Percentiles rank a stretch among this genome's conserved stretches.
phyloP scores from a whole-genome alignment of 2,888 invertebrate genomes.

The Microplitis deprimator region DNA sequence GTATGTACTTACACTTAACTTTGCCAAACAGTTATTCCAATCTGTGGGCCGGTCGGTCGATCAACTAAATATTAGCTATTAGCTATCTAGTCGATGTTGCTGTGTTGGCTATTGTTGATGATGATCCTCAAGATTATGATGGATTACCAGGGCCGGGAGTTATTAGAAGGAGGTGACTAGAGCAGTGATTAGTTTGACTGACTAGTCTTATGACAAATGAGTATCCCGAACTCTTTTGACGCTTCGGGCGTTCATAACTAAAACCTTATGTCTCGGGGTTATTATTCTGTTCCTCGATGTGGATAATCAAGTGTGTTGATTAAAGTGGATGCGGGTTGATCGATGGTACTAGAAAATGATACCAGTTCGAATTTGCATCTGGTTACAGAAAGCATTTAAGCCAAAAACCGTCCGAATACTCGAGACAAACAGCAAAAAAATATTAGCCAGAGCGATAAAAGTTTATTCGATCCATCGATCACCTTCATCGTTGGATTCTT shows the following conservation, averaged over 20 bases:
- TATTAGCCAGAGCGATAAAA: conserved; percentile 25
- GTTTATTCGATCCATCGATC: conserved; percentile 35
- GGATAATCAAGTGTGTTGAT: too few relatives aligned
- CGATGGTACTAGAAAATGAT: too few relatives aligned
- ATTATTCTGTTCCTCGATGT: not conserved
- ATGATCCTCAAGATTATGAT: not conserved
- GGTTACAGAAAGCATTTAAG: not conserved
- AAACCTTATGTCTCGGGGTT: not conserved
- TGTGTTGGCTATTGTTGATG: not conserved
- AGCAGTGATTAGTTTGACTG: not conserved
- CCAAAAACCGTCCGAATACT: conserved; percentile 22
- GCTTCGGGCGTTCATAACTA: not conserved
- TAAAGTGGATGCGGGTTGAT: too few relatives aligned
- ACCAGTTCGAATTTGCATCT: too few relatives aligned
- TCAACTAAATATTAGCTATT: not conserved
- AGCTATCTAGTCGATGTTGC: too few relatives aligned
- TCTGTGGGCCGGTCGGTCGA: not conserved
- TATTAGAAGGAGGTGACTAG: not conserved
- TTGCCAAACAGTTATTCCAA: not conserved
- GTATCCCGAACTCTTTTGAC: not conserved
- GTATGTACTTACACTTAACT: not conserved
- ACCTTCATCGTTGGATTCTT: conserved; percentile 31
- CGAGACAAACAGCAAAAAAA: conserved; percentile 7
- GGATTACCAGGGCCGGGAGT: not conserved
- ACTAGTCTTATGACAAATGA: not conserved